Conservation (phyloP, 2,113 vertebrate species). For the Saimiri boliviensis region DNA sequence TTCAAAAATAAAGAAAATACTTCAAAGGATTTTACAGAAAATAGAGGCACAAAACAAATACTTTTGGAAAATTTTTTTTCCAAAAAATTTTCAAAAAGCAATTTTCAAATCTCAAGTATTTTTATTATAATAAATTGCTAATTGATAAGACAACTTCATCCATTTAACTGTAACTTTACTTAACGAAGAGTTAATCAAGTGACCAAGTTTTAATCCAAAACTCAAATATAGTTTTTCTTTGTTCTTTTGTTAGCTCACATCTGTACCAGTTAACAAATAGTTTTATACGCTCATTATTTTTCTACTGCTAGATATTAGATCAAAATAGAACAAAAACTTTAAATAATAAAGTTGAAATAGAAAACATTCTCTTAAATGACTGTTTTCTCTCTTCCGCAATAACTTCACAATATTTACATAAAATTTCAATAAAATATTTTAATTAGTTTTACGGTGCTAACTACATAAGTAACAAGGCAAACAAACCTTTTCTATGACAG, state of each 20-base stretch:
- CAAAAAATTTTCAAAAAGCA: conserved; percentile 24
- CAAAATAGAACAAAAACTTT: conserved; percentile 34
- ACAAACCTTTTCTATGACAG: conserved; percentile 96
- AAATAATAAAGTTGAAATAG: neutral
- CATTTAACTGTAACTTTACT: neutral
- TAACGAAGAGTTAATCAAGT: conserved; percentile 45
- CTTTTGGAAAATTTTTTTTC: too few species aligned
- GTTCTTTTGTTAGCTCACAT: too few species aligned
- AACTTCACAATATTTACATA: neutral
- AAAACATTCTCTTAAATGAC: neutral
- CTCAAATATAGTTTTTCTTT: neutral
- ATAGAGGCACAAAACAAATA: neutral
- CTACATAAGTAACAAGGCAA: conserved; percentile 29
- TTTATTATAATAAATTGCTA: conserved; percentile 16
- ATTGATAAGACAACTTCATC: neutral
- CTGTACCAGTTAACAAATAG: neutral
- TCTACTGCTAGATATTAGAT: neutral
- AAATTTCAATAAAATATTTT: neutral
- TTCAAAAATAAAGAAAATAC: conserved; percentile 41
- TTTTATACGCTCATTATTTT: conserved; percentile 1
- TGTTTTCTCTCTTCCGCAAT: neutral
- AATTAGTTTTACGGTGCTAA: neutral
- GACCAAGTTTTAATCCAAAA: conserved; percentile 43
- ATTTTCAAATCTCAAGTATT: conserved; percentile 31
- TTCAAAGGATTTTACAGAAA: conserved; percentile 1